Conservation (phyloP, 1,140 invertebrate genomes). For the Branchinecta lindahli region DNA sequence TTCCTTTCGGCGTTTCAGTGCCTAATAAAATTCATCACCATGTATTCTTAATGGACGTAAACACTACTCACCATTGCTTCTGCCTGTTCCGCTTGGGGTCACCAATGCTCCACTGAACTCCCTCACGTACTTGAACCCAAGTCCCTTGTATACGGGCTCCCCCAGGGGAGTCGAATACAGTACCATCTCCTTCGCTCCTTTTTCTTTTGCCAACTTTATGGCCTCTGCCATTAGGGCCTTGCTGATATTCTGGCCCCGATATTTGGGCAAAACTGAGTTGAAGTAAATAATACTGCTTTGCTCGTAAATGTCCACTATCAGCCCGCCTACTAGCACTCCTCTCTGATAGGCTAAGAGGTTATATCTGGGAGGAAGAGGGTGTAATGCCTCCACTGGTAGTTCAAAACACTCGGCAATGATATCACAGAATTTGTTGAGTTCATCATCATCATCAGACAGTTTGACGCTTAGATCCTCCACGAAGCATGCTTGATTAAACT, state of each 20-base stretch:
- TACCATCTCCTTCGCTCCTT: background rate
- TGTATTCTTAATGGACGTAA: too few relatives aligned
- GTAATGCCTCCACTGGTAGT: background rate
- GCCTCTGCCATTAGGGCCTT: background rate
- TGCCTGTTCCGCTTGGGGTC: background rate
- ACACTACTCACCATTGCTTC: too few relatives aligned
- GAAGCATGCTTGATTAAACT: background rate
- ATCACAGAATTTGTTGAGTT: background rate
- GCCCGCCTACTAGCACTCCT: background rate
- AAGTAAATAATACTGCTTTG: conserved; percentile 1
- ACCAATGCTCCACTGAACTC: background rate
- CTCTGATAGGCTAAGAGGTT: background rate
- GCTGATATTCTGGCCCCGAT: background rate
- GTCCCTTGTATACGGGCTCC: background rate
- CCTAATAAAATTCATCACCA: too few relatives aligned
- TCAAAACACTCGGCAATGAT: background rate
- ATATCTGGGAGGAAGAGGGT: background rate
- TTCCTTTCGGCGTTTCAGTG: too few relatives aligned
- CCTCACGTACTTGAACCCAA: background rate
- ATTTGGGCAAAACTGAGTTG: background rate
- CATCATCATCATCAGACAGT: background rate
- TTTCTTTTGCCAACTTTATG: background rate
- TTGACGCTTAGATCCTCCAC: background rate
- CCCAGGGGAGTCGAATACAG: background rate
- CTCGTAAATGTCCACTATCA: background rate